phyloP scores from a whole-genome alignment of 2,113 vertebrate genomes.

The Hippocampus abdominalis region DNA sequence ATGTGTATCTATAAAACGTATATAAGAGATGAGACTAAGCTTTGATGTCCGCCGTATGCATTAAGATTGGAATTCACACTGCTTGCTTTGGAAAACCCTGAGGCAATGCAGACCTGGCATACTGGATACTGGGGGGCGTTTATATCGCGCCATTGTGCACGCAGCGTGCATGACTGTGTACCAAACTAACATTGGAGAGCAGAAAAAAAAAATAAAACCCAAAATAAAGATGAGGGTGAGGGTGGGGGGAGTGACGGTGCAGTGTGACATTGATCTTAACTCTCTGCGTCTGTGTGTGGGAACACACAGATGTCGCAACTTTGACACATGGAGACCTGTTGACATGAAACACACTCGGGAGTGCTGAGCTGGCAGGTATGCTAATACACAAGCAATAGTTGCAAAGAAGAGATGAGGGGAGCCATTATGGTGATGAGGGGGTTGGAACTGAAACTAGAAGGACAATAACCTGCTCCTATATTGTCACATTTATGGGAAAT shows the following conservation, averaged over 20 bases:
- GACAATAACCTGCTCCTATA: constrained; percentile 13
- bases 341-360: constrained; percentile 26
- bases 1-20: not conserved
- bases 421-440: constrained; percentile 4
- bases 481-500: constrained; percentile 5
- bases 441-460: constrained; percentile 14
- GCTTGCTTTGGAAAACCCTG: constrained; percentile 37
- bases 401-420: constrained; percentile 22
- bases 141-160: constrained; percentile 18
- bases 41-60: constrained; percentile 45
- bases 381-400: constrained; percentile 18
- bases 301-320: constrained; percentile 26
- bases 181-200: constrained; percentile 4
- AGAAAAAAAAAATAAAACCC: constrained; percentile 17
- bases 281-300: not conserved
- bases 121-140: constrained; percentile 32
- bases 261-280: not conserved
- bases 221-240: not conserved
- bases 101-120: constrained; percentile 46
- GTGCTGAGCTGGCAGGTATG: constrained; percentile 23
- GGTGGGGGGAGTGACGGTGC: no score
- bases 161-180: constrained; percentile 7
- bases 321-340: constrained; percentile 13
- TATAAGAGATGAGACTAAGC: constrained; percentile 21
- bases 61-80: constrained; percentile 42